phyloP scores from a whole-genome alignment of 2,113 vertebrate species.

The Nesoenas mayeri region DNA sequence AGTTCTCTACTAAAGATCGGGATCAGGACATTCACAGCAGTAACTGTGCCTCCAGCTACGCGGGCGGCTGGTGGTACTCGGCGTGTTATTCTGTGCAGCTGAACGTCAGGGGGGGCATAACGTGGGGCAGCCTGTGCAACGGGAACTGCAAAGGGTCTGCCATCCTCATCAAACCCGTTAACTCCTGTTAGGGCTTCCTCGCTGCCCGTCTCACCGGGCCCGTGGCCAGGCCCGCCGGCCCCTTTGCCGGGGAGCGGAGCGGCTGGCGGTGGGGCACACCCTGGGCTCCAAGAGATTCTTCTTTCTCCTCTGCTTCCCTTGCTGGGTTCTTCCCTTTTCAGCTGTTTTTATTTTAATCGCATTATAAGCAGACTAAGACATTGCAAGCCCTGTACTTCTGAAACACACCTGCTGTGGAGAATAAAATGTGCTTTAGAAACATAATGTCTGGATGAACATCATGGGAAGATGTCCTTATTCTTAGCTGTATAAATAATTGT shows the following conservation, averaged over 20 bases:
- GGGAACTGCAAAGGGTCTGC: neutral
- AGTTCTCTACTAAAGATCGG: neutral
- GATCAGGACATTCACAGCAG: neutral
- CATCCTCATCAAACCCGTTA: neutral
- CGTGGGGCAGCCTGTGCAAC: neutral
- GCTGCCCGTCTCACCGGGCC: neutral
- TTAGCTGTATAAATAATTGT: neutral
- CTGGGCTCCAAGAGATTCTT: neutral
- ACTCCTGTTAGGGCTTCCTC: neutral
- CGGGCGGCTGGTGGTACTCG: slow-evolving; percentile 20
- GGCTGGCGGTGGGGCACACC: neutral
- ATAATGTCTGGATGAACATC: neutral
- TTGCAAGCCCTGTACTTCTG: neutral
- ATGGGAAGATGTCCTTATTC: neutral
- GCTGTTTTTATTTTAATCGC: neutral
- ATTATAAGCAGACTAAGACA: neutral
- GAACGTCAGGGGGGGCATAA: neutral
- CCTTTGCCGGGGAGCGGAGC: neutral
- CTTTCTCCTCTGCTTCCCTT: neutral
- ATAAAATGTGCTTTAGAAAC: neutral
- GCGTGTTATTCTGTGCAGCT: neutral
- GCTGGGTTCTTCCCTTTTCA: neutral
- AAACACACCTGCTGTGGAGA: neutral
- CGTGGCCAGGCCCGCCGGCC: too few relatives aligned
- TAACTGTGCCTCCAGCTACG: neutral